A percentile compares a stretch with the other conserved stretches of the same genome.
Conservation (phyloP, 2,888 invertebrate species). For the Volucella inanis region DNA sequence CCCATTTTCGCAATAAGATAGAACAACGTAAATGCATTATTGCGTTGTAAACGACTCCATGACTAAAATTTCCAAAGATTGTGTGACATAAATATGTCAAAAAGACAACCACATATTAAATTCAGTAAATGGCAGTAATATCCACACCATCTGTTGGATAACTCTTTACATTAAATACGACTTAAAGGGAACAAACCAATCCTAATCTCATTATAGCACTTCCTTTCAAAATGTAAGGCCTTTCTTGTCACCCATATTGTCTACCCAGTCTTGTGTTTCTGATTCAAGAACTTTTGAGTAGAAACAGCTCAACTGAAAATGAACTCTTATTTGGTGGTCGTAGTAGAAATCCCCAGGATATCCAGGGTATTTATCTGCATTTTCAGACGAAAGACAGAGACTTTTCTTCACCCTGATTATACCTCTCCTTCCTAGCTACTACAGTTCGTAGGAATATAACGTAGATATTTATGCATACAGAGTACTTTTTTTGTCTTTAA, state of each 20-base stretch:
- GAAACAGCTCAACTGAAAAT: constrained; percentile 44
- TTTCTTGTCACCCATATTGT: constrained; percentile 10
- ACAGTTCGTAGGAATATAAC: neutral
- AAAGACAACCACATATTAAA: too few species aligned
- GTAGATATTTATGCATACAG: constrained; percentile 4
- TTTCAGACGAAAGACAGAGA: constrained; percentile 21
- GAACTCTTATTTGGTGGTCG: constrained; percentile 37
- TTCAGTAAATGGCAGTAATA: too few species aligned
- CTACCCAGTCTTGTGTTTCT: neutral
- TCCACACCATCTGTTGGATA: too few species aligned
- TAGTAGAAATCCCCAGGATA: constrained; percentile 17
- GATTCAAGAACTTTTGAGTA: constrained; percentile 9
- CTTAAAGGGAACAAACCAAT: too few species aligned
- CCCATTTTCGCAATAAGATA: too few species aligned
- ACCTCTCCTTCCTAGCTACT: neutral
- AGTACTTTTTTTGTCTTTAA: neutral
- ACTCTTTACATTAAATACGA: too few species aligned
- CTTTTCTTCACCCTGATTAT: too few species aligned
- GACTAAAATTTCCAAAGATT: too few species aligned
- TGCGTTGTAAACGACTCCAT: too few species aligned
- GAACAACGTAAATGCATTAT: too few species aligned
- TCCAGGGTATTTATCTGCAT: constrained; percentile 21
- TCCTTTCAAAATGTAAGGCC: neutral
- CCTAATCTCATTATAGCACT: neutral
- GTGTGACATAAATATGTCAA: too few species aligned